Percentiles rank a stretch among this genome's conserved stretches.
These are phyloP conservation scores for Eupleurogrammus muticus DNA, from an alignment of 2,797 vertebrate genomes.

Conservation along the genomic window DNA sequence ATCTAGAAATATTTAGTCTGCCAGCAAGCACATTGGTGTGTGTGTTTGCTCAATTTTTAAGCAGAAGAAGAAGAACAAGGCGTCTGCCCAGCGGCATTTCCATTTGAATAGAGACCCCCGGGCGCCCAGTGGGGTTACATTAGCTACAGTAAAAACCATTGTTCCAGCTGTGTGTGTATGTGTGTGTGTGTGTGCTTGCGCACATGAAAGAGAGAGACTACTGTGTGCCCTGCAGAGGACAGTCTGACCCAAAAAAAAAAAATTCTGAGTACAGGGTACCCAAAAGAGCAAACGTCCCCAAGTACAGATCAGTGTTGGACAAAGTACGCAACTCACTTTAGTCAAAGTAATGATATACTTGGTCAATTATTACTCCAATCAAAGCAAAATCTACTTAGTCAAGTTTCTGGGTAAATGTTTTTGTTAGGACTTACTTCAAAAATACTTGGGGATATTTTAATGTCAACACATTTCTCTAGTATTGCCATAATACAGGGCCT, in stretches of 20 bases:
- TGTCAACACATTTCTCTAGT: no score
- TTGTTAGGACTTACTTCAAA: no score
- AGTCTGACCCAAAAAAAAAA: conserved; percentile 17
- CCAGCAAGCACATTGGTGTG: conserved; percentile 6
- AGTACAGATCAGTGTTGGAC: not conserved
- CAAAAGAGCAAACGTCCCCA: conserved; percentile 25
- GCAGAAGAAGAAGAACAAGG: conserved; percentile 51
- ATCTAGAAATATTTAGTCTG: conserved; percentile 14
- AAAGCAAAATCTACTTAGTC: no score
- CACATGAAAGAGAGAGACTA: conserved; percentile 15
- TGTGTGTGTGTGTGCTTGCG: conserved; percentile 25
- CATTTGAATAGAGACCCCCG: conserved; percentile 76
- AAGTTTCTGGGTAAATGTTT: no score
- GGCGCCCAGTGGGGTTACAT: conserved; percentile 73
- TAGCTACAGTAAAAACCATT: conserved; percentile 77
- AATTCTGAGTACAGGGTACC: not conserved
- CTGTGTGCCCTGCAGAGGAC: conserved; percentile 14
- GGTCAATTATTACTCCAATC: no score
- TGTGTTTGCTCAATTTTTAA: conserved; percentile 47
- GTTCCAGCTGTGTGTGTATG: conserved; percentile 65
- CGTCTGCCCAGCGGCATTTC: conserved; percentile 72
- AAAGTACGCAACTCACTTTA: no score
- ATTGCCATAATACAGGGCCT: no score
- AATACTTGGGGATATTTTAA: no score
- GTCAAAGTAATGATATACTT: no score